Conservation (phyloP, 2,113 vertebrate species). For the Rynchops niger region DNA sequence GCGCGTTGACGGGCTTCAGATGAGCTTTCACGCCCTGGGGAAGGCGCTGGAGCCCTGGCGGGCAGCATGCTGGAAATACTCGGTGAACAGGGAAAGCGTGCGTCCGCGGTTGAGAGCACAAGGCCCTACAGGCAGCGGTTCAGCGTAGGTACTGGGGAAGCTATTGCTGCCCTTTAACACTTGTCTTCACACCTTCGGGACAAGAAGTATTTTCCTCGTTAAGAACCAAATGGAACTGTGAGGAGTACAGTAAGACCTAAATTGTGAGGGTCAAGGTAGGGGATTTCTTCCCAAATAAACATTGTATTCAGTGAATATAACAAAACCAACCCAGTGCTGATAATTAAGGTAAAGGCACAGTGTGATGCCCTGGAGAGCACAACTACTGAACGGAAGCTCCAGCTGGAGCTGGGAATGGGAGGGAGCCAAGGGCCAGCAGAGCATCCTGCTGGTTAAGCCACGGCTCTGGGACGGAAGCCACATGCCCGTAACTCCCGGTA, state of each 20-base stretch:
- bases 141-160: no score
- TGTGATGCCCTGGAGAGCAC: neutral
- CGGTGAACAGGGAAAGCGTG: accelerated
- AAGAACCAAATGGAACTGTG: neutral
- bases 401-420: neutral
- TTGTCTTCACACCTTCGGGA: neutral
- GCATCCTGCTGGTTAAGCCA: neutral
- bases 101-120: accelerated
- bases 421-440: neutral
- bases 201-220: neutral
- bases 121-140: neutral
- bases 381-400: neutral
- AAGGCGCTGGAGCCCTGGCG: neutral
- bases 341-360: neutral
- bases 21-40: neutral
- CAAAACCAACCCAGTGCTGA: no score
- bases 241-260: neutral
- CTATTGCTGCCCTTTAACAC: no score
- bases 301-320: accelerated
- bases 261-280: neutral
- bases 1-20: accelerated
- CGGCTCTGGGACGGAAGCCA: neutral
- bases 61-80: neutral
- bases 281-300: neutral
- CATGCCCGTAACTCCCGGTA: accelerated